Base-by-base conservation (phyloP, 2,113 vertebrate species). In the Circaetus cinerascens region DNA sequence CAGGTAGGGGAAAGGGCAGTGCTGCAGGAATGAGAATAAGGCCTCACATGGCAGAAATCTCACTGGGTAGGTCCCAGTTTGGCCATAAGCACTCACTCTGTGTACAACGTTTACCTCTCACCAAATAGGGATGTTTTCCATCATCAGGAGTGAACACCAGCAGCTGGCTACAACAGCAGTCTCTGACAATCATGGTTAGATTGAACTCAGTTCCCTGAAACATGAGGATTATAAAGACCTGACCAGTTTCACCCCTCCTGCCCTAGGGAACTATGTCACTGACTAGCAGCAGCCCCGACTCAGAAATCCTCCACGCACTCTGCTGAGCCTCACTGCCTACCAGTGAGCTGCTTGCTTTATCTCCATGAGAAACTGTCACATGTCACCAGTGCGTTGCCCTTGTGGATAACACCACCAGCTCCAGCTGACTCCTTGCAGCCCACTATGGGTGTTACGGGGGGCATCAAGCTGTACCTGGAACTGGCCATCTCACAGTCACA, bases 401-500 rank as follows among this genome's bases (percentile, higher is more conserved):
- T 7, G 25, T 2, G 55, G 50, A 0, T 5, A 32, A 20, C 57
- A 23, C 15, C 59, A 40, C 9, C 40, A 34, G 25, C n/a, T 48
- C 41, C 90, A 40, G 73, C 34, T 8, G 23, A 26, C 45, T 2
- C 20, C 53, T 29, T 15, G 21, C 63, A 38, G 59, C 5, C 59
- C 14, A 1, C 21, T 0, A 6, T 2, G 4, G 46, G 51, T 46
- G 63, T 14, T 29, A 15, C 63, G 15, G 30, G 22, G 30, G 34
- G 2, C 60, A 46, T 5, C 56, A 7, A n/a, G 55, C 40, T 6
- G 41, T 17, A 26, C 38, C 53, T 5, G 38, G 10, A 11, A 5
- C 30, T 1, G 30, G 9, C 1, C 6, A 0, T 13, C 50, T 51
- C 50, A 1, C 11, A 0, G 48, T 5, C 48, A 20, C 64, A 36